A percentile compares a stretch with the other conserved stretches of the same genome.
Conservation (phyloP, 2,888 invertebrate genomes). For the Cataglyphis cursor region DNA sequence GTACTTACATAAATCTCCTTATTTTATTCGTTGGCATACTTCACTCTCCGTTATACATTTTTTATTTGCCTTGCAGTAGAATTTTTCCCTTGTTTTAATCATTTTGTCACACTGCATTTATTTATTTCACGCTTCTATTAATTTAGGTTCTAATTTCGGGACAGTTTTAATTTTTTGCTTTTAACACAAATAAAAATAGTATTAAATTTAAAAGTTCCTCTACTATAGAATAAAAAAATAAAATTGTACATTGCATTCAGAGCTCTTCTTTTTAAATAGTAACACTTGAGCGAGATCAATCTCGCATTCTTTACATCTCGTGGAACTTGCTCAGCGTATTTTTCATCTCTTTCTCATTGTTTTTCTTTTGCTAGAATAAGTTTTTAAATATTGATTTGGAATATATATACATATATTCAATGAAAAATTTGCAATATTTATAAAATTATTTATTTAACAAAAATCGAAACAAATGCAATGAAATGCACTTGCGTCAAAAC, state of each 20-base stretch:
- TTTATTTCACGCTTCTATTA: conserved; percentile 95
- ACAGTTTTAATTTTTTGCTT: conserved; percentile 88
- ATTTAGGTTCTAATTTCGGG: conserved; percentile 93
- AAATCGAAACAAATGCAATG: neutral
- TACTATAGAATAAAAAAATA: conserved; percentile 91
- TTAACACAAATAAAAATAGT: neutral
- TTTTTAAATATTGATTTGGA: conserved; percentile 93
- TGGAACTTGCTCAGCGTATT: conserved; percentile 90
- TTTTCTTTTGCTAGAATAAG: conserved; percentile 91
- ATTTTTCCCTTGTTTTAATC: conserved; percentile 90
- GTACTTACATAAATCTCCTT: too few species aligned
- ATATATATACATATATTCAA: conserved; percentile 89
- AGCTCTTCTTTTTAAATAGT: conserved; percentile 91
- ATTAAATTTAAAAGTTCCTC: conserved; percentile 90
- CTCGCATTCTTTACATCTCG: conserved; percentile 89
- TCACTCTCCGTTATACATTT: conserved; percentile 91
- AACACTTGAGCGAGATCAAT: conserved; percentile 87
- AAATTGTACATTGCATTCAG: conserved; percentile 91
- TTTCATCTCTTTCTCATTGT: conserved; percentile 89
- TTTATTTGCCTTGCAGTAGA: conserved; percentile 88
- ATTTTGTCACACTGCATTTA: conserved; percentile 96
- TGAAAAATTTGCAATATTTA: conserved; percentile 18
- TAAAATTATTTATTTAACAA: conserved; percentile 1
- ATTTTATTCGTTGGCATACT: conserved; percentile 91
- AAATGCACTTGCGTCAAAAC: conserved; percentile 7